Evolutionary conservation across 2,113 vertebrate genomes (phyloP), one percentile per base, ranked within the genome.

Genomic region (Hydrochoerus hydrochaeris): DNA sequence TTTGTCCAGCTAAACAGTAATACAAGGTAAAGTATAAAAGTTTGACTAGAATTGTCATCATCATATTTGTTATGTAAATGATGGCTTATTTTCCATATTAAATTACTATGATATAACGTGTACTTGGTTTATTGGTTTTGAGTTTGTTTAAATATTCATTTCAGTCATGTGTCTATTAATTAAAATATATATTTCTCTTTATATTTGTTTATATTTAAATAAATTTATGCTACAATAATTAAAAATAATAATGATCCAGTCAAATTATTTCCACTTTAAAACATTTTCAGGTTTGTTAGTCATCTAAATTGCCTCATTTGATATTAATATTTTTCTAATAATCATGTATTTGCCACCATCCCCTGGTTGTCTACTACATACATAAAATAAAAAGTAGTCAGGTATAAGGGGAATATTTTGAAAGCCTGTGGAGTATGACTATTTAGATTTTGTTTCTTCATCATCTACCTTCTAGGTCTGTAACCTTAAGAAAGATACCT

Each of bases 271-370:
- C 0, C 65, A 20, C 26, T 80, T 91, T 88, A 94, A 84, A 78
- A 91, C 6, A 52, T 32, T 73, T 83, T 95, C 30, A 62, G 22
- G 26, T 84, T 71, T 71, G 32, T 88, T 30, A 77, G 49, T 84
- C 22, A 52, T n/a, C 35, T 69, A 44, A 95, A 91, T 20, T 69
- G 1, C 32, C 5, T 30, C 2, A 52, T 16, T 81, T 73, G 35
- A 85, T 77, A 54, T 58, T 57, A 85, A 60, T 80, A 81, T 60
- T 89, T 89, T 89, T 58, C 52, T 81, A 89, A 65, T 35, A 73
- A 82, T 7, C 9, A 63, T 52, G 41, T 20, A 49, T 52, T 92
- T 35, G 85, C 84, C 1, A 71, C 20, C 5, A 85, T 85, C 89
- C 11, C 16, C 32, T 85, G n/a, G 62, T 88, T 57, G 7, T 84